These are phyloP conservation scores for Mizuhopecten yessoensis DNA, from an alignment of 1,140 invertebrate species.

Conservation along the genomic window DNA sequence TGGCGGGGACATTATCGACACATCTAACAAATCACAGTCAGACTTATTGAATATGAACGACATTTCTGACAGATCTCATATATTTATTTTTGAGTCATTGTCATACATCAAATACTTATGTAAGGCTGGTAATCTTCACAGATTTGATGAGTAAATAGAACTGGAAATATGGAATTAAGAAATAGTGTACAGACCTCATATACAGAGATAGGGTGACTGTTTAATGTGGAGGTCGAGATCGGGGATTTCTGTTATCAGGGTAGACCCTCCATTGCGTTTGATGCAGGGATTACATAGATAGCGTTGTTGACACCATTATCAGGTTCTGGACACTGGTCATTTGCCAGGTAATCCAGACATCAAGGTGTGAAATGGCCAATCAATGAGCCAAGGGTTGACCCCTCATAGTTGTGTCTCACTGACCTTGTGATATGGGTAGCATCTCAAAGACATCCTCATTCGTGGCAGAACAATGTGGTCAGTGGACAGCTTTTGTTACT, in stretches of 20 bases:
- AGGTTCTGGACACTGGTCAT: conserved; percentile 32
- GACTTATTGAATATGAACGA: background rate
- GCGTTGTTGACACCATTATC: background rate
- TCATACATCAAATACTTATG: background rate
- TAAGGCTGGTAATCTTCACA: background rate
- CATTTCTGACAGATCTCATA: background rate
- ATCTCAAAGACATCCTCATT: background rate
- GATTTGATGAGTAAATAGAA: conserved; percentile 6
- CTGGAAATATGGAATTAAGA: background rate
- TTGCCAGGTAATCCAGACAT: background rate
- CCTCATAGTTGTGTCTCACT: background rate
- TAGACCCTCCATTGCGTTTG: background rate
- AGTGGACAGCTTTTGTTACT: background rate
- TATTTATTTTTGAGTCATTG: conserved; percentile 15
- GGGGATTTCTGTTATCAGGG: background rate
- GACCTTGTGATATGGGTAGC: background rate
- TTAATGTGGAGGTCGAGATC: background rate
- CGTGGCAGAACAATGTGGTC: background rate
- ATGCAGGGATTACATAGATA: conserved; percentile 27
- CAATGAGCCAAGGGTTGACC: background rate
- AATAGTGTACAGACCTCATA: background rate
- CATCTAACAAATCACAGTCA: too few species aligned
- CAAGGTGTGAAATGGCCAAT: conserved; percentile 30
- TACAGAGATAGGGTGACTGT: background rate
- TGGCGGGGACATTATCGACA: too few species aligned